A percentile compares a stretch with the other conserved stretches of the same genome.
phyloP scores from a whole-genome alignment of 1,140 invertebrate genomes.

The Hormaphis cornu region DNA sequence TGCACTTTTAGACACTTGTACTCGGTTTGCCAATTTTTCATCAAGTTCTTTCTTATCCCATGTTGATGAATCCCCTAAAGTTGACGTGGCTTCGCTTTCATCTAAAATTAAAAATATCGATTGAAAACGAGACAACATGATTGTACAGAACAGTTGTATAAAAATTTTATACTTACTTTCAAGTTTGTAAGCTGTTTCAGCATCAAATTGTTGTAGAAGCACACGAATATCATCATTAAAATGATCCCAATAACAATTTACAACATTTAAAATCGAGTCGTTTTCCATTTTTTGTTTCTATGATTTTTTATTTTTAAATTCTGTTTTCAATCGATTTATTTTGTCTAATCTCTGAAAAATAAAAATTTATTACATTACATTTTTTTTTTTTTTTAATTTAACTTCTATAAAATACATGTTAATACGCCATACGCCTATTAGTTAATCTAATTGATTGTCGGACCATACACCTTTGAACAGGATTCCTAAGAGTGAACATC shows the following conservation, averaged over 20 bases:
- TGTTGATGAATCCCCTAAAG: slow-evolving; percentile 89
- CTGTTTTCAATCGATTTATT: slow-evolving; percentile 76
- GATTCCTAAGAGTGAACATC: too few relatives aligned
- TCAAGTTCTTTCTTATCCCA: slow-evolving; percentile 97
- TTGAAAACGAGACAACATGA: slow-evolving; percentile 33
- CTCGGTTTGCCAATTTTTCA: slow-evolving; percentile 86
- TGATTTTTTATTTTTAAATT: slow-evolving; percentile 84
- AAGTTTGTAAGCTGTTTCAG: slow-evolving; percentile 91
- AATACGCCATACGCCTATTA: too few relatives aligned
- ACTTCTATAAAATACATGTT: too few relatives aligned
- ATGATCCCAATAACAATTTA: slow-evolving; percentile 97
- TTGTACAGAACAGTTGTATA: neutral
- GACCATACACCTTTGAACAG: too few relatives aligned
- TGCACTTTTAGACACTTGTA: slow-evolving; percentile 83
- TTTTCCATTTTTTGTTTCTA: slow-evolving; percentile 95
- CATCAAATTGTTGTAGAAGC: slow-evolving; percentile 88
- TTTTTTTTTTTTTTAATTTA: too few relatives aligned
- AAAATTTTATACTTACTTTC: slow-evolving; percentile 75
- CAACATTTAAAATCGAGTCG: slow-evolving; percentile 93
- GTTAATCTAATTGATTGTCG: too few relatives aligned
- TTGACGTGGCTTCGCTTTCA: slow-evolving; percentile 93
- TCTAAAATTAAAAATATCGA: slow-evolving; percentile 49
- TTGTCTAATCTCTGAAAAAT: slow-evolving; percentile 85
- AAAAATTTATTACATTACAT: too few relatives aligned
- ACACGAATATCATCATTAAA: slow-evolving; percentile 94